Evolutionary conservation across 2,113 vertebrate species (phyloP).

Genomic region (Propithecus coquereli): DNA sequence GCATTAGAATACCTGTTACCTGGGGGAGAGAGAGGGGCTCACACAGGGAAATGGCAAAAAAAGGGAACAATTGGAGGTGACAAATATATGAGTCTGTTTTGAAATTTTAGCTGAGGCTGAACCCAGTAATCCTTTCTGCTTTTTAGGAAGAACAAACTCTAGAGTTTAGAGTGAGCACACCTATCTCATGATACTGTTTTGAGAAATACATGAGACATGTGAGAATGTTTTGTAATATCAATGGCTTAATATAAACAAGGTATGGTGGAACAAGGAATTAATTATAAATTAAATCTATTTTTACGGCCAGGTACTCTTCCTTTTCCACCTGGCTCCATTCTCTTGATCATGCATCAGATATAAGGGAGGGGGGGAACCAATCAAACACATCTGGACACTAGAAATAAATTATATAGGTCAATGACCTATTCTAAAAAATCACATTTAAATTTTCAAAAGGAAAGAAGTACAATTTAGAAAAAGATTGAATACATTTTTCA

Average conservation of each 20-base stretch:
- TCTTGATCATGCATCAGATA: neutral
- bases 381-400: neutral
- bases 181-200: neutral
- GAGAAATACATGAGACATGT: neutral
- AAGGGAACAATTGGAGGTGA: neutral
- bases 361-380: neutral
- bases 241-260: neutral
- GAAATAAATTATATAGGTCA: constrained; percentile 4
- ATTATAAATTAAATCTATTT: constrained; percentile 9
- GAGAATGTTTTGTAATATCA: neutral
- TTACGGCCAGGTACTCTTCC: neutral
- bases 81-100: neutral
- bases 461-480: constrained; percentile 5
- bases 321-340: neutral
- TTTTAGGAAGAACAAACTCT: neutral
- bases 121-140: neutral
- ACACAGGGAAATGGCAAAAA: neutral
- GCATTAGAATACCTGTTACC: neutral
- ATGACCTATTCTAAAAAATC: constrained; percentile 23
- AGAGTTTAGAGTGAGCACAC: neutral
- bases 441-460: neutral
- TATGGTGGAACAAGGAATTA: neutral
- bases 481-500: neutral
- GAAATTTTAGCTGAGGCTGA: neutral
- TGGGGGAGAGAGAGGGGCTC: neutral